Conservation (phyloP, 2,797 vertebrate genomes). For the Acanthopagrus latus region DNA sequence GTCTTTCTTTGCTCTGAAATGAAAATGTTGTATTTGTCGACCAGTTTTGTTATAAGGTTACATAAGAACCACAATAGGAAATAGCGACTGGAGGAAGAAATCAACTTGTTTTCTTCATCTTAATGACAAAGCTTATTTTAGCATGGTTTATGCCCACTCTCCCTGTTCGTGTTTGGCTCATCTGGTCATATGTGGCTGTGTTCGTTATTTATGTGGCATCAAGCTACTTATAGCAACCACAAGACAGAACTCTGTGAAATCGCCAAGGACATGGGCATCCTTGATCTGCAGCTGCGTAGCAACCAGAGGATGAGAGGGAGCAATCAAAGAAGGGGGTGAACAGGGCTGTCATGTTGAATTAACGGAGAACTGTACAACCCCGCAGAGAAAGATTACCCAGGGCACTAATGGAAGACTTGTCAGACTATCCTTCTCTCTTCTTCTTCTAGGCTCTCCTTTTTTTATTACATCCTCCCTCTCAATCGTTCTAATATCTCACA, state of each 20-base stretch:
- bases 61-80: not conserved
- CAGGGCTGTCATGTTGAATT: constrained; percentile 78
- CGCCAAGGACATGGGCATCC: constrained; percentile 60
- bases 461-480: constrained; percentile 44
- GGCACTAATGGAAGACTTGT: constrained; percentile 74
- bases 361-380: constrained; percentile 64
- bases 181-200: constrained; percentile 41
- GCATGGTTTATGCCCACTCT: not conserved
- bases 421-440: constrained; percentile 49
- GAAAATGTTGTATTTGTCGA: not conserved
- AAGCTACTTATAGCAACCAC: constrained; percentile 48
- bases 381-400: constrained; percentile 62
- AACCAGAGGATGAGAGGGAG: constrained; percentile 65
- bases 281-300: constrained; percentile 73
- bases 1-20: not conserved
- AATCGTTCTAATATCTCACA: constrained; percentile 43
- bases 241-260: constrained; percentile 66
- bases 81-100: not conserved
- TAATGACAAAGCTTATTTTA: constrained; percentile 5
- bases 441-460: constrained; percentile 32
- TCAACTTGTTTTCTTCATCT: constrained; percentile 2
- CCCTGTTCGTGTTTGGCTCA: not conserved
- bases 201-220: constrained; percentile 38
- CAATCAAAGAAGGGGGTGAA: constrained; percentile 63
- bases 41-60: not conserved